phyloP scores from a whole-genome alignment of 2,113 vertebrate genomes.

The Barbus barbus region DNA sequence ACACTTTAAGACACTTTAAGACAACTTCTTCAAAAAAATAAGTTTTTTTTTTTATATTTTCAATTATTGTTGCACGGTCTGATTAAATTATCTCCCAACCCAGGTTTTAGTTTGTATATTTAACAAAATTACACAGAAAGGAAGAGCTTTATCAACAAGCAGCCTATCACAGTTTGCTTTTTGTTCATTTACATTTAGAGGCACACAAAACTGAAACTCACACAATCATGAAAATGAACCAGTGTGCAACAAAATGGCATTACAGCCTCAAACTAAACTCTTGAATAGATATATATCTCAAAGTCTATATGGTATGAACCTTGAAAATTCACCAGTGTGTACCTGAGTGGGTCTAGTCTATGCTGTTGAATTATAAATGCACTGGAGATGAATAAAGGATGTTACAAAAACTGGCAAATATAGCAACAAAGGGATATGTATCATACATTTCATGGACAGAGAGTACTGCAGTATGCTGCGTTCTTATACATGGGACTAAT shows the following conservation, averaged over 20 bases:
- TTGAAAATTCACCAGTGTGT: background rate
- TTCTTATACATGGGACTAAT: background rate
- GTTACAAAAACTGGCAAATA: background rate
- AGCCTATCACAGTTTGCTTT: background rate
- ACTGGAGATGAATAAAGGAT: background rate
- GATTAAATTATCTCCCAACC: background rate
- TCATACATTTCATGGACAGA: background rate
- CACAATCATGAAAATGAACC: background rate
- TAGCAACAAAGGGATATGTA: background rate
- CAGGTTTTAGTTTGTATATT: background rate
- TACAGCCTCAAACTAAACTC: background rate
- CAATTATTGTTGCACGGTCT: background rate
- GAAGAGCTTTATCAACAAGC: background rate
- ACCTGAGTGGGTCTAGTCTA: background rate
- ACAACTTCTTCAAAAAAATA: too few species aligned
- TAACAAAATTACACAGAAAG: background rate
- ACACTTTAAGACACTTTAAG: too few species aligned
- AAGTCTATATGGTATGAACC: background rate
- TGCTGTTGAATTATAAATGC: background rate
- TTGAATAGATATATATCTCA: background rate
- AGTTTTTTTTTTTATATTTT: background rate
- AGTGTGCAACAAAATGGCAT: background rate
- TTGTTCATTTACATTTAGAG: too few species aligned
- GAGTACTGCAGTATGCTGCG: background rate
- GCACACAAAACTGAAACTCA: background rate